Evolutionary conservation across 2,888 invertebrate species (phyloP).

Genomic region (Leptothorax acervorum): DNA sequence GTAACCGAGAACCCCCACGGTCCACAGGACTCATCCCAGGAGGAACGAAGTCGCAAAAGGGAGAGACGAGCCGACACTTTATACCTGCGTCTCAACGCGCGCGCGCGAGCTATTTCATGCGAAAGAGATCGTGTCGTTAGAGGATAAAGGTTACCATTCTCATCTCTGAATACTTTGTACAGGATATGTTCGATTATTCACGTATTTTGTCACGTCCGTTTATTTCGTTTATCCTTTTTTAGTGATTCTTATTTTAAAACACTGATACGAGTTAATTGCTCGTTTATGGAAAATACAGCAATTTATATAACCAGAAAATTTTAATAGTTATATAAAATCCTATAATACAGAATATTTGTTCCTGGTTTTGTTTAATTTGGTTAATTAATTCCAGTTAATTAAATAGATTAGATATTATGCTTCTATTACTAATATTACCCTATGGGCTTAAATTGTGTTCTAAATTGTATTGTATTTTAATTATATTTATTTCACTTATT

Average conservation of each 20-base stretch:
- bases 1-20: constrained; percentile 72
- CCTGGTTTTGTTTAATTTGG: not conserved
- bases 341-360: not conserved
- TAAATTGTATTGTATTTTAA: not conserved
- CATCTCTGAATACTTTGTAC: constrained; percentile 31
- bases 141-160: constrained; percentile 46
- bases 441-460: not conserved
- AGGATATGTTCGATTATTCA: constrained; percentile 13
- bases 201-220: not conserved
- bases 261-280: not conserved
- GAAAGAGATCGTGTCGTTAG: constrained; percentile 51
- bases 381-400: constrained; percentile 5
- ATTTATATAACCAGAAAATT: not conserved
- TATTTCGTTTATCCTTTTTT: not conserved
- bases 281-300: not conserved
- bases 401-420: not conserved
- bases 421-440: not conserved
- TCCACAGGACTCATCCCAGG: constrained; percentile 54
- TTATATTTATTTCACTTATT: not conserved
- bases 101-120: constrained; percentile 34
- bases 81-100: constrained; percentile 46
- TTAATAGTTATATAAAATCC: not conserved
- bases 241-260: not conserved
- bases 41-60: constrained; percentile 47
- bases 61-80: constrained; percentile 69